phyloP scores from a whole-genome alignment of 2,888 invertebrate species.

The Drosophila flavopinicola region DNA sequence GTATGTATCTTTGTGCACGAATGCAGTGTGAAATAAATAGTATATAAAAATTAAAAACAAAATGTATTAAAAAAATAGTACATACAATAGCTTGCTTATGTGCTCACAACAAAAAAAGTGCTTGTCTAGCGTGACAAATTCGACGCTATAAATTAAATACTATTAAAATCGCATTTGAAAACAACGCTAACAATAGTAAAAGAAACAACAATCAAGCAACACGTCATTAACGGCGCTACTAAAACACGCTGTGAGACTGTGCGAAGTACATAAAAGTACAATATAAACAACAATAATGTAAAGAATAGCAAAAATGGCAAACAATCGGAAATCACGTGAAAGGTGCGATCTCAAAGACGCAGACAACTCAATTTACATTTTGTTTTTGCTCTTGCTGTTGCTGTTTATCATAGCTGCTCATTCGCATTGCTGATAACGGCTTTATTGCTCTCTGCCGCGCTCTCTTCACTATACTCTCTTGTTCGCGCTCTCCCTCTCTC shows the following conservation, averaged over 20 bases:
- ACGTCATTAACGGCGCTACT: slow-evolving; percentile 14
- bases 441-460: slow-evolving; percentile 10
- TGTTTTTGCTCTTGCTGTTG: slow-evolving; percentile 9
- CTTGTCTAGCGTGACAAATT: slow-evolving; percentile 26
- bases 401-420: slow-evolving; percentile 9
- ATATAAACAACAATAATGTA: slow-evolving; percentile 1
- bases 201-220: slow-evolving; percentile 7
- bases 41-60: not conserved
- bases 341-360: slow-evolving; percentile 13
- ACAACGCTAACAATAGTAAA: not conserved
- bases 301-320: slow-evolving; percentile 18
- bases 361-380: slow-evolving; percentile 31
- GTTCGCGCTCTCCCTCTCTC: not conserved
- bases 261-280: slow-evolving; percentile 1
- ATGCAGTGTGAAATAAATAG: not conserved
- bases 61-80: slow-evolving; percentile 10
- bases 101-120: slow-evolving; percentile 4
- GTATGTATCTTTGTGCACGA: not conserved
- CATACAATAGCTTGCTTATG: slow-evolving; percentile 1
- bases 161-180: slow-evolving; percentile 31
- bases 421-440: slow-evolving; percentile 37
- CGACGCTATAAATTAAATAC: slow-evolving; percentile 5
- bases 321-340: slow-evolving; percentile 29
- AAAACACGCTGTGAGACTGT: slow-evolving; percentile 3
- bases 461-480: not conserved